phyloP scores from a whole-genome alignment of 2,888 invertebrate species.

The Caenorhabditis doughertyi region DNA sequence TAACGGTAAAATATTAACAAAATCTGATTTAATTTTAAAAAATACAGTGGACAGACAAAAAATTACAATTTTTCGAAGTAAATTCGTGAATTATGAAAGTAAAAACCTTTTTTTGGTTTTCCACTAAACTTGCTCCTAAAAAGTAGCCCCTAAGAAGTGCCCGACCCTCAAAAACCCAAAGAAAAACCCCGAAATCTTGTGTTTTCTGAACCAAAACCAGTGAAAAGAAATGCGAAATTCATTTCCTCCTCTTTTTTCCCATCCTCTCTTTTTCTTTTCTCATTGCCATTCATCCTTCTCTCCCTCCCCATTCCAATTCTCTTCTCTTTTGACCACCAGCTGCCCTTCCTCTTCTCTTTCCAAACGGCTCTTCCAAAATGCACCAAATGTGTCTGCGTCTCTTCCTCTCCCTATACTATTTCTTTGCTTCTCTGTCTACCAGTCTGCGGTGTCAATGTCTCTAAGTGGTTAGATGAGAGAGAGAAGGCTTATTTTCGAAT shows the following conservation, averaged over 20 bases:
- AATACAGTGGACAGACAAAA: no score
- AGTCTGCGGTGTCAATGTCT: constrained; percentile 8
- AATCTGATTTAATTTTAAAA: no score
- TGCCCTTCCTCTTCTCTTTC: background rate
- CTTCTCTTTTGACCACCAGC: background rate
- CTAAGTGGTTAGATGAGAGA: background rate
- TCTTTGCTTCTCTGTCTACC: background rate
- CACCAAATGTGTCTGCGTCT: background rate
- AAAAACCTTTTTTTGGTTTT: no score
- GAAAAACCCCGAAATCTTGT: no score
- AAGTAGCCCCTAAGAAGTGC: no score
- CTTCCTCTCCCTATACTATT: background rate
- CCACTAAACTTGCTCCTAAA: no score
- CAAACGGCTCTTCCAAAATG: background rate
- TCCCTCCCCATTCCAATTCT: background rate
- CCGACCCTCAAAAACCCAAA: no score
- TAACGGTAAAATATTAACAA: no score
- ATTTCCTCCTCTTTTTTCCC: no score
- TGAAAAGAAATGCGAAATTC: background rate
- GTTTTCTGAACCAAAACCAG: no score
- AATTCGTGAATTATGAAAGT: no score
- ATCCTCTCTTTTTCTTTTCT: background rate
- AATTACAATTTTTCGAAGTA: no score
- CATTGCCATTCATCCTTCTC: background rate
- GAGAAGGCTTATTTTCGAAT: background rate